Evolutionary conservation across 2,888 invertebrate genomes (phyloP).

Genomic region (Hydriomena furcata): DNA sequence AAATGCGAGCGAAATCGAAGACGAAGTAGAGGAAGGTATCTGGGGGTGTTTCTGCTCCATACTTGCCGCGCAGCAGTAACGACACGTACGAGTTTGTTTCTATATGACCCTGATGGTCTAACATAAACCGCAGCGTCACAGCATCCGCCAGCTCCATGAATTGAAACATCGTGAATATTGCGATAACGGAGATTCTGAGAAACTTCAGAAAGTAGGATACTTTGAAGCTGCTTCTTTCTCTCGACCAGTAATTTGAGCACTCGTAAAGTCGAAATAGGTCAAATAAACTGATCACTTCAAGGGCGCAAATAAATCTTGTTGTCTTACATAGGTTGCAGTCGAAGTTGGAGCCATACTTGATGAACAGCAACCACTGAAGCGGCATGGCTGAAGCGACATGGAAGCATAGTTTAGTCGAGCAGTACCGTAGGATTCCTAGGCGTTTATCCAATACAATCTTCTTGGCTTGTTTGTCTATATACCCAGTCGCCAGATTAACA

Average conservation of each 20-base stretch:
- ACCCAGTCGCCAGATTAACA: constrained; percentile 42
- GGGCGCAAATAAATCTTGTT: constrained; percentile 33
- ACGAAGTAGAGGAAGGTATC: constrained; percentile 18
- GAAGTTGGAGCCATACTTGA: constrained; percentile 39
- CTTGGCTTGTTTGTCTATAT: constrained; percentile 31
- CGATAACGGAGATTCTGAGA: constrained; percentile 39
- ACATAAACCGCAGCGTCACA: constrained; percentile 28
- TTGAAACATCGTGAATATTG: constrained; percentile 38
- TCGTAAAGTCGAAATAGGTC: constrained; percentile 40
- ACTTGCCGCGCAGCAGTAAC: constrained; percentile 16
- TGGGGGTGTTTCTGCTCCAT: background rate
- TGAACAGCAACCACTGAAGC: constrained; percentile 38
- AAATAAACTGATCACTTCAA: constrained; percentile 37
- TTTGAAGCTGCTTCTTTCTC: constrained; percentile 25
- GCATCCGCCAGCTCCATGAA: constrained; percentile 37
- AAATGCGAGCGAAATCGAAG: constrained; percentile 38
- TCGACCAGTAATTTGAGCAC: constrained; percentile 33
- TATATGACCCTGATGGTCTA: constrained; percentile 19
- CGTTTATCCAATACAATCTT: constrained; percentile 36
- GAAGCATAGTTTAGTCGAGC: constrained; percentile 43
- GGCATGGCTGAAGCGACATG: constrained; percentile 46
- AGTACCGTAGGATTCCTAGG: constrained; percentile 37
- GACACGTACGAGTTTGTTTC: constrained; percentile 15
- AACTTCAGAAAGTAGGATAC: constrained; percentile 34
- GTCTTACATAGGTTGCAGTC: constrained; percentile 38